Percentiles rank a stretch among this genome's conserved stretches.
Conservation (phyloP, 2,888 invertebrate species). For the Actias luna region DNA sequence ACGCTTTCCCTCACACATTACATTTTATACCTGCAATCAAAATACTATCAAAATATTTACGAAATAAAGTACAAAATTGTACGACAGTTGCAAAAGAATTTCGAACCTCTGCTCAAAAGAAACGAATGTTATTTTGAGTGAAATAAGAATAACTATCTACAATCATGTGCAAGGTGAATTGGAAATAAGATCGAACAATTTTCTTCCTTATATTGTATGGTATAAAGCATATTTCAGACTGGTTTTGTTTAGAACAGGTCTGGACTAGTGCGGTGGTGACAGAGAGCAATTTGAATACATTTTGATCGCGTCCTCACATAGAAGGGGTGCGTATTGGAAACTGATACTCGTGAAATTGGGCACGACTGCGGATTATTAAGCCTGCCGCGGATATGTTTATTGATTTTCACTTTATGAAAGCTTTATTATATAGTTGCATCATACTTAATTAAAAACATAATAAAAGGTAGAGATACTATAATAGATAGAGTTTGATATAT, state of each 20-base stretch:
- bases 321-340: slow-evolving; percentile 67
- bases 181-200: slow-evolving; percentile 24
- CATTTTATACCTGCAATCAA: slow-evolving; percentile 23
- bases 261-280: slow-evolving; percentile 52
- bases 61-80: slow-evolving; percentile 28
- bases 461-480: background rate
- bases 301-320: slow-evolving; percentile 62
- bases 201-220: slow-evolving; percentile 16
- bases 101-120: slow-evolving; percentile 73
- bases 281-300: slow-evolving; percentile 78
- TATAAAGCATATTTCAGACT: slow-evolving; percentile 35
- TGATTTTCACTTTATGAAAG: background rate
- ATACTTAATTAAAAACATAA: background rate
- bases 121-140: slow-evolving; percentile 77
- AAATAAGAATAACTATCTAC: slow-evolving; percentile 77
- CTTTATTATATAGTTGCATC: background rate
- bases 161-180: slow-evolving; percentile 44
- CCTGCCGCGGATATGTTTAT: slow-evolving; percentile 21
- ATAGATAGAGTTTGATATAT: background rate
- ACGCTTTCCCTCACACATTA: slow-evolving; percentile 42
- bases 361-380: slow-evolving; percentile 54
- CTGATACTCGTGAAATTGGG: slow-evolving; percentile 70
- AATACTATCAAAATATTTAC: slow-evolving; percentile 22
- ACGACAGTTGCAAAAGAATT: slow-evolving; percentile 14
- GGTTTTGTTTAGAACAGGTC: slow-evolving; percentile 52